Base-by-base conservation (phyloP, 2,113 vertebrate genomes). In the Etheostoma cragini region DNA sequence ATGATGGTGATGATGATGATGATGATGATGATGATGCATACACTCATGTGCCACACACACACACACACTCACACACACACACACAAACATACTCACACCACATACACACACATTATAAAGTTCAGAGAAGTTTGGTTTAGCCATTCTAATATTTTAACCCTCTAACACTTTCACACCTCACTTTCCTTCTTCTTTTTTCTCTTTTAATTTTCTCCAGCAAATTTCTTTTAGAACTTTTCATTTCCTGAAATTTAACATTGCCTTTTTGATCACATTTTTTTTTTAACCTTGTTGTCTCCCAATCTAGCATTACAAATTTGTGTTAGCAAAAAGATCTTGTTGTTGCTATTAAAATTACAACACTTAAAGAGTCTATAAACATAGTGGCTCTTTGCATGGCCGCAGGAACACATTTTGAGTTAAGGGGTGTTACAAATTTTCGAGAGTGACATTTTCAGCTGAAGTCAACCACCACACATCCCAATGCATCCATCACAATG, bases 11-110 rank as follows among this genome's bases (percentile, higher is more conserved):
- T n/a, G n/a, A n/a, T n/a, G 30, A 68, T 54, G 30, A 38, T 78
- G 21, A 85, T 86, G 62, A 82, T 47, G 33, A 82, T 45, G 42
- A 78, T 72, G 76, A 83, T 81, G 57, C 76, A 65, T 50, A 82
- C 57, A 47, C 33, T 58, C 64, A 57, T 69, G 24, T 85, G 67
- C 76, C 54, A 13, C 24, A 53, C 24, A 46, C 61, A 77, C 30
- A 10, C 16, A 67, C 17, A 10, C 35, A n/a, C 22, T 58, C 30
- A 71, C 3, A 52, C 26, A 66, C 45, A 42, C 65, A n/a, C 14
- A 45, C 38, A 56, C n/a, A 60, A n/a, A 72, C 1, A 50, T 5
- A 52, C 1, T 16, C 1, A 8, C 35, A 38, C 35, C 8, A 26
- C 8, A 58, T n/a, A 64, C 13, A 22, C 45, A 49, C 16, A 10